Conservation (phyloP, 1,140 invertebrate species). For the Aphis craccivora region DNA sequence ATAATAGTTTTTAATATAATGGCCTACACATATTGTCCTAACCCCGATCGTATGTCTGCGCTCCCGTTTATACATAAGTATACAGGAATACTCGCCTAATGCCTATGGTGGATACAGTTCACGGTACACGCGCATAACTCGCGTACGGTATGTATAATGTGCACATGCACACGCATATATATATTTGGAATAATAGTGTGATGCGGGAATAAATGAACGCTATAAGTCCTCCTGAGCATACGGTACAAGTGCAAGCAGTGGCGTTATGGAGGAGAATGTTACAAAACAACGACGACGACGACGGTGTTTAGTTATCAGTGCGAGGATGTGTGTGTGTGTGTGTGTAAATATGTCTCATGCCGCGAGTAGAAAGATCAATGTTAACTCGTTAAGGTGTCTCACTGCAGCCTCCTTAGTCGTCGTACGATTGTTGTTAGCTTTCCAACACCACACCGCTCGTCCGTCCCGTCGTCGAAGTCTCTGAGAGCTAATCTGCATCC, state of each 20-base stretch:
- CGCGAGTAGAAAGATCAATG: conserved; percentile 34
- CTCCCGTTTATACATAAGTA: neutral
- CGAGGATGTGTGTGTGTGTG: neutral
- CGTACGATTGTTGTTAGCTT: conserved; percentile 29
- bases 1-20: conserved; percentile 4
- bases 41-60: neutral
- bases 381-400: conserved; percentile 49
- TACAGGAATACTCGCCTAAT: too few relatives aligned
- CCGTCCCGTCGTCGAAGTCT: neutral
- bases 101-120: neutral
- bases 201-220: neutral
- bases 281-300: neutral
- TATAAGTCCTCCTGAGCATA: neutral
- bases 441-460: neutral
- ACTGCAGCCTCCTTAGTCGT: neutral
- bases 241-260: neutral
- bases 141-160: neutral
- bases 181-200: neutral
- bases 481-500: conserved; percentile 24
- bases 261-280: neutral
- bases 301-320: neutral
- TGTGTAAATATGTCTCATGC: neutral
- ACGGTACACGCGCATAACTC: neutral
- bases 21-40: neutral
- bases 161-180: neutral